A percentile compares a stretch with the other conserved stretches of the same genome.
phyloP scores from a whole-genome alignment of 1,140 invertebrate genomes.

The Brevipalpus yothersi region DNA sequence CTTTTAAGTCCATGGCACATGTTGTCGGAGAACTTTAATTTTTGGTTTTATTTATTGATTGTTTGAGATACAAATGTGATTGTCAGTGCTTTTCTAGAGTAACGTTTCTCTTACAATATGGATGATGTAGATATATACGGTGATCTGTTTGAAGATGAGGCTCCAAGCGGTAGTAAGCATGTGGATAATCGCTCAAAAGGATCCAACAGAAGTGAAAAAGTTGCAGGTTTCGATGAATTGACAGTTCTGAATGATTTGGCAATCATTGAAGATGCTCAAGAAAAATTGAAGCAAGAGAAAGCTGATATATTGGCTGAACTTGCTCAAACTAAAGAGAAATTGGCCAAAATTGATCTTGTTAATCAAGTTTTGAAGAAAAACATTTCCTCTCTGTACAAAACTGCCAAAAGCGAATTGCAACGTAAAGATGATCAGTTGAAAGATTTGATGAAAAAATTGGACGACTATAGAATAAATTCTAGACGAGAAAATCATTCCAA shows the following conservation, averaged over 20 bases:
- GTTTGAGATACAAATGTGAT: too few relatives aligned
- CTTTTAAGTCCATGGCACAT: too few relatives aligned
- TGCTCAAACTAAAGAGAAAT: not conserved
- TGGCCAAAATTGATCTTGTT: not conserved
- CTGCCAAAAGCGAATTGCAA: constrained; percentile 6
- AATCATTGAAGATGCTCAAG: not conserved
- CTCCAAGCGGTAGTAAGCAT: not conserved
- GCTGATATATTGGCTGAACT: not conserved
- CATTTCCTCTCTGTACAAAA: constrained; percentile 10
- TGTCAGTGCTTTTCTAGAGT: too few relatives aligned
- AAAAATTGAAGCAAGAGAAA: not conserved
- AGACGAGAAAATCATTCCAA: too few relatives aligned
- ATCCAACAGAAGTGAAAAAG: not conserved
- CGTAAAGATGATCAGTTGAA: constrained; percentile 1
- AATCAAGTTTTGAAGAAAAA: constrained; percentile 4
- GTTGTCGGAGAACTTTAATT: too few relatives aligned
- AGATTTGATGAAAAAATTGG: constrained; percentile 5
- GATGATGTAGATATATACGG: not conserved
- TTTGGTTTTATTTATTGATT: too few relatives aligned
- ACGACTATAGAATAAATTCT: not conserved
- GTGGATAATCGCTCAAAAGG: not conserved
- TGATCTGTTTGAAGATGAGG: not conserved
- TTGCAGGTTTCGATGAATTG: not conserved
- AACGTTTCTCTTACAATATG: not conserved
- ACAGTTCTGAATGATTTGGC: not conserved